phyloP scores from a whole-genome alignment of 2,888 invertebrate species.

The Leptinotarsa haldemani region DNA sequence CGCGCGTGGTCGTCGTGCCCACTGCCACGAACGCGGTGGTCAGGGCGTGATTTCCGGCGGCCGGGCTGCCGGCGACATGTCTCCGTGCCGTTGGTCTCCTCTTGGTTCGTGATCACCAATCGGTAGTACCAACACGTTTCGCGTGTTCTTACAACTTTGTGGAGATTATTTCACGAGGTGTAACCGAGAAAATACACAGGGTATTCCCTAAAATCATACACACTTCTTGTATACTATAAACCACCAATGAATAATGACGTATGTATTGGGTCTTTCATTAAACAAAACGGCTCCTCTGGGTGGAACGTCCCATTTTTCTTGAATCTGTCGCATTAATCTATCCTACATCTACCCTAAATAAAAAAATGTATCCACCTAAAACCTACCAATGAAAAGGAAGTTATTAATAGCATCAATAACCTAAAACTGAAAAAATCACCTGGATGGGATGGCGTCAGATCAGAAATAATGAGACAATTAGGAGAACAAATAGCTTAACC shows the following conservation, averaged over 20 bases:
- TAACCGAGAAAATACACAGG: background rate
- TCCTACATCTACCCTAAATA: no score
- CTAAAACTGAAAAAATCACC: no score
- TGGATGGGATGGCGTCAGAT: no score
- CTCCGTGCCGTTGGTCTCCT: slow-evolving; percentile 3
- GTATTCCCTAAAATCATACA: background rate
- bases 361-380: no score
- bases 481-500: no score
- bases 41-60: slow-evolving; percentile 18
- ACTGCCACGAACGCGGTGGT: background rate
- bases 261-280: no score
- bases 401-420: no score
- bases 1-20: slow-evolving; percentile 25
- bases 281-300: no score
- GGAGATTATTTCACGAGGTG: background rate
- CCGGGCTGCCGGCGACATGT: slow-evolving; percentile 2
- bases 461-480: no score
- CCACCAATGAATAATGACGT: background rate
- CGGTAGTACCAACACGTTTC: slow-evolving; percentile 13
- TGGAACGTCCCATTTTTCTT: no score
- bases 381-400: no score
- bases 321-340: no score
- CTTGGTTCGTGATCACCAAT: slow-evolving; percentile 8
- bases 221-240: background rate
- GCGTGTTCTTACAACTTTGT: slow-evolving; percentile 12